Base-by-base conservation (phyloP, 2,797 vertebrate genomes). In the Coreius guichenoti region DNA sequence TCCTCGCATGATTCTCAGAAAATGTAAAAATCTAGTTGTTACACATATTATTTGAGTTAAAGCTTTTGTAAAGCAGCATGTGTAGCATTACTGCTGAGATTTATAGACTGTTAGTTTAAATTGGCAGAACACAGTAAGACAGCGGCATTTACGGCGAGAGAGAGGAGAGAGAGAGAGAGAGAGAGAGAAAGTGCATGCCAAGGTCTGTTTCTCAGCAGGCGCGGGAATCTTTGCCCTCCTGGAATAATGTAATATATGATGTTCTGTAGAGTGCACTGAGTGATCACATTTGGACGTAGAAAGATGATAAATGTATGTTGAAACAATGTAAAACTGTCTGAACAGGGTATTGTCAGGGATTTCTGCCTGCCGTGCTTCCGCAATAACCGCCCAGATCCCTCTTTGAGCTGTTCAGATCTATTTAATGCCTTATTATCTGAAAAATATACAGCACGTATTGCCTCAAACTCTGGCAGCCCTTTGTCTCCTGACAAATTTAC, bases 381-480 rank as follows among this genome's bases (percentile, higher is more conserved):
- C 85, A 87, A 89, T 87, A 91, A 90, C 91, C 75, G 54, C 36
- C 83, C 65, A 86, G 82, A 92, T 92, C 89, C 86, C 87, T 87
- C 82, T 89, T 84, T 90, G 89, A 91, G 91, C 90, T 89, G 86
- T 87, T 90, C 88, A 89, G 89, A 86, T 89, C 91, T 90, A 88
- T 92, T 91, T 92, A 92, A 92, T 90, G 91, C 92, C 90, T 90
- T 92, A 90, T 92, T 91, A 91, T 91, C 82, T 89, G 86, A 81
- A 92, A 89, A 90, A 91, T 88, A 90, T 87, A 86, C 88, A 84
- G 82, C 87, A 79, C 54, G 83, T 89, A 85, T 91, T 85, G 88
- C 90, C 88, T 88, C 82, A 84, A 80, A 89, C 89, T 89, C 89
- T 89, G 87, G 58, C 82, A 86, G 88, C 77, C 81, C 85, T 88